Percentiles rank a stretch among this genome's conserved stretches.
Evolutionary conservation across 2,113 vertebrate species (phyloP).

Genomic region (Heloderma charlesbogerti): DNA sequence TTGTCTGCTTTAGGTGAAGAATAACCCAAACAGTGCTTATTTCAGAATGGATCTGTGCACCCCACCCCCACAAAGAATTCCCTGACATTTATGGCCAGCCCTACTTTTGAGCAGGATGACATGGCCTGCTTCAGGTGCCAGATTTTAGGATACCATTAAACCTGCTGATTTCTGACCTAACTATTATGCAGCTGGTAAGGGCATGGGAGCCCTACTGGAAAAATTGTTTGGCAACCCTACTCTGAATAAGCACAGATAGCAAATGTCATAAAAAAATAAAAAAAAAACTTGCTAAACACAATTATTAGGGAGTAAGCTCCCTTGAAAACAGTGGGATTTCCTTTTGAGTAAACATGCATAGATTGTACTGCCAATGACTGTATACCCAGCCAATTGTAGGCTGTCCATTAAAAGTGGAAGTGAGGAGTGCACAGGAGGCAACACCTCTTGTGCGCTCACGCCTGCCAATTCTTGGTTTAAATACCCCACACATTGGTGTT

Average conservation of each 20-base stretch:
- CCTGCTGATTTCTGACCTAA: background rate
- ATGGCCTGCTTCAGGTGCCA: background rate
- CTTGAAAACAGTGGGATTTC: too few relatives aligned
- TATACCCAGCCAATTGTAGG: background rate
- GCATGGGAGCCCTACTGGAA: background rate
- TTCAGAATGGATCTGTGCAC: background rate
- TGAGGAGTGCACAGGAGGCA: too few relatives aligned
- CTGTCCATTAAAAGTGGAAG: too few relatives aligned
- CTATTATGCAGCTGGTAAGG: background rate
- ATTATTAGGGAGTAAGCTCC: too few relatives aligned
- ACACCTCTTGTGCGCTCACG: too few relatives aligned
- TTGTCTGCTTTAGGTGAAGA: background rate
- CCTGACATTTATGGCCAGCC: background rate
- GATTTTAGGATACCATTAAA: background rate
- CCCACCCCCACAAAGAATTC: background rate
- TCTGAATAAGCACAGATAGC: background rate
- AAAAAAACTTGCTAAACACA: too few relatives aligned
- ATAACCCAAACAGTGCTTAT: background rate
- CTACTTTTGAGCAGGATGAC: background rate
- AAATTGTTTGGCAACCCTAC: background rate
- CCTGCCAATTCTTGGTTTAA: too few relatives aligned
- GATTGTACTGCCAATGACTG: background rate
- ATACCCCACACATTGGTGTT: too few relatives aligned
- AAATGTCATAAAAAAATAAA: too few relatives aligned
- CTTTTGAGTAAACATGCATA: background rate